Evolutionary conservation across 2,888 invertebrate genomes (phyloP), one percentile per base, ranked within the genome.

Genomic region (Strigamia maritima): DNA sequence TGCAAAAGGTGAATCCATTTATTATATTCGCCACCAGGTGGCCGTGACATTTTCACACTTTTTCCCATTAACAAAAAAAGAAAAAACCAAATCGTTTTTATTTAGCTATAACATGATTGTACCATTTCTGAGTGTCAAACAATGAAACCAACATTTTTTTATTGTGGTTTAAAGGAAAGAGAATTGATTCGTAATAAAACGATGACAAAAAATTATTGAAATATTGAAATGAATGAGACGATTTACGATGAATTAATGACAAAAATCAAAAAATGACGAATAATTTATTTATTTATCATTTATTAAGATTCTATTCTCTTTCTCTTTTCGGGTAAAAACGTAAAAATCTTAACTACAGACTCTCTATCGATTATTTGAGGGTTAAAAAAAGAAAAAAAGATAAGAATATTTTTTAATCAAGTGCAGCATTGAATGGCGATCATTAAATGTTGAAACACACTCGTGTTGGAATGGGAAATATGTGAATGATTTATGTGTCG

Each of bases 1-100:
- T 93, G 82, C 93, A 94, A 84, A 96, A 96, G 89, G 80, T 80
- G 79, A 75, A 35, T 65, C 19, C 60, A 65, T 65, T 65, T n/a
- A 65, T 65, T 65, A 65, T 19, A 65, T 65, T 65, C 19, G 60
- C 60, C 60, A 65, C 60, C 60, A 65, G 60, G 60, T 65, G 60
- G 60, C 60, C 19, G 6, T 65, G 7, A 65, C 19, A 6, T 7
- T 7, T 12, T 44, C 60, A 60, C 22, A n/a, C n/a, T 19, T n/a
- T 22, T 65, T 65, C 60, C 60, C 60, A 24, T 65, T 65, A 65
- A 12, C 12, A n/a, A 2, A 65, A 22, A 19, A 65, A 22, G 7
- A 6, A 24, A 65, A 12, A 65, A n/a, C n/a, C n/a, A 3, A 65
- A 12, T 24, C 1, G 0, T 65, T 65, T 65, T 24, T 65, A 8